A percentile compares a stretch with the other conserved stretches of the same genome.
Conservation (phyloP, 2,888 invertebrate species). For the Malthinus seriepunctatus region DNA sequence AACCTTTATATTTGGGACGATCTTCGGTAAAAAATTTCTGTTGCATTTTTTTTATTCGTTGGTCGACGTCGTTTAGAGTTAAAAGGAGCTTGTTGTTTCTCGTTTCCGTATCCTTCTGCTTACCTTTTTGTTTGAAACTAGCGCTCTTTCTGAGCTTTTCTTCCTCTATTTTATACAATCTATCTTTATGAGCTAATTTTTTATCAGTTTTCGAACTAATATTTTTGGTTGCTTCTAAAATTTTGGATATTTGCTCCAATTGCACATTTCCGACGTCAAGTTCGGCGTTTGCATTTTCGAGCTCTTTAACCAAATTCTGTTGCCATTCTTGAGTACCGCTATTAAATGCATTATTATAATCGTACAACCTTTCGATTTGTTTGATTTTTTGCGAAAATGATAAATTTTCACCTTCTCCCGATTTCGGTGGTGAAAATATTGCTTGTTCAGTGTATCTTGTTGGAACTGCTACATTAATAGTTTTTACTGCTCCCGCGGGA, state of each 20-base stretch:
- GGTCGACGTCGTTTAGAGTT: conserved; percentile 38
- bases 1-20: conserved; percentile 27
- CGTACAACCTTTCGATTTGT: conserved; percentile 5
- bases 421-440: conserved; percentile 17
- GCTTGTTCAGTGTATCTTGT: conserved; percentile 11
- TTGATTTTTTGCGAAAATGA: conserved; percentile 3
- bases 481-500: conserved; percentile 25
- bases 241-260: conserved; percentile 33
- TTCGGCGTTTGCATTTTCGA: conserved; percentile 32
- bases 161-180: background rate
- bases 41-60: conserved; percentile 41
- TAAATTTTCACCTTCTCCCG: conserved; percentile 1
- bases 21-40: conserved; percentile 38
- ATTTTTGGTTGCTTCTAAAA: conserved; percentile 20
- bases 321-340: background rate
- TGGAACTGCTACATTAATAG: conserved; percentile 27
- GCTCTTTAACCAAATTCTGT: conserved; percentile 24
- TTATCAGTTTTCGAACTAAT: conserved; percentile 13
- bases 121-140: background rate
- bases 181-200: background rate
- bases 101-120: background rate
- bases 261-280: conserved; percentile 36
- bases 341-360: background rate
- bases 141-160: background rate
- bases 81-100: conserved; percentile 36